phyloP scores from a whole-genome alignment of 2,888 invertebrate genomes.

The Anthrax anthrax region DNA sequence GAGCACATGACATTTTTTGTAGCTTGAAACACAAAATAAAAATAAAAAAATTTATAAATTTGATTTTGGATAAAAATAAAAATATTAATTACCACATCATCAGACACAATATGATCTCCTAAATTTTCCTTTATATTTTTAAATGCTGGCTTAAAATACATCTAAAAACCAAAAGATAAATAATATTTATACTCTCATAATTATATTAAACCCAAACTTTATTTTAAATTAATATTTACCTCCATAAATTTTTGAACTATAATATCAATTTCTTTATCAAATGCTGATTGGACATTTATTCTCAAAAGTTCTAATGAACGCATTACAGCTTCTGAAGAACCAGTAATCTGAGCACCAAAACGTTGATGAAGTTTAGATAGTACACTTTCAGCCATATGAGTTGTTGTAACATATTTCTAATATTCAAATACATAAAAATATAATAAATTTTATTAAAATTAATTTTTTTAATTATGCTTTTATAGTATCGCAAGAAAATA shows the following conservation, averaged over 20 bases:
- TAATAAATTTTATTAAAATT: no score
- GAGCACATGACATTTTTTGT: slow-evolving; percentile 31
- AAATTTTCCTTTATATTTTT: slow-evolving; percentile 47
- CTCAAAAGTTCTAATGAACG: slow-evolving; percentile 43
- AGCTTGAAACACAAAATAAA: slow-evolving; percentile 16
- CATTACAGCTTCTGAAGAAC: slow-evolving; percentile 28
- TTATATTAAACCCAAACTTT: background rate
- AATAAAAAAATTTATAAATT: background rate
- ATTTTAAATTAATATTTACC: slow-evolving; percentile 23
- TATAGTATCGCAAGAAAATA: background rate
- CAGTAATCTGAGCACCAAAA: slow-evolving; percentile 19
- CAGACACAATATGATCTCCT: slow-evolving; percentile 40
- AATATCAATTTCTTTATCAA: slow-evolving; percentile 45
- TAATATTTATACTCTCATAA: background rate
- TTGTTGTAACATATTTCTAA: slow-evolving; percentile 28
- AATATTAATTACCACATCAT: slow-evolving; percentile 36
- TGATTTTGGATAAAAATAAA: no score
- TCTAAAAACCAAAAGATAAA: slow-evolving; percentile 28
- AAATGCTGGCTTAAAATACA: slow-evolving; percentile 46
- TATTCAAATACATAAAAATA: background rate
- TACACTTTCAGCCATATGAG: slow-evolving; percentile 30
- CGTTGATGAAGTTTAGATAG: slow-evolving; percentile 27
- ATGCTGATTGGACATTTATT: slow-evolving; percentile 43
- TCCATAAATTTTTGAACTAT: slow-evolving; percentile 45
- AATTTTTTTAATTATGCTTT: background rate